These are phyloP conservation scores for Dipodomys spectabilis DNA, from an alignment of 2,113 vertebrate genomes.

Conservation along the genomic window DNA sequence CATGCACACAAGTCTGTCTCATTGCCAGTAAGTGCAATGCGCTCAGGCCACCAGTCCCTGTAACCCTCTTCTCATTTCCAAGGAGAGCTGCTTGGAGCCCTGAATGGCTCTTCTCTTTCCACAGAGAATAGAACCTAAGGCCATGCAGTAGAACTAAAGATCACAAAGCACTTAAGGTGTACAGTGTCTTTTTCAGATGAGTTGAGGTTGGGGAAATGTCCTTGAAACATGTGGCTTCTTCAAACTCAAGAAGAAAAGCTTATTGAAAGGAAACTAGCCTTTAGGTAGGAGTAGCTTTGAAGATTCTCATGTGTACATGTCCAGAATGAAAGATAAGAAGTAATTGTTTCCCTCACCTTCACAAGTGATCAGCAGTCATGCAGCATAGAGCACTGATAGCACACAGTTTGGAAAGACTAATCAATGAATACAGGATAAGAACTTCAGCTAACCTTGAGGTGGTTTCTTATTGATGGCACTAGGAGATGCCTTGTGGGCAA, in stretches of 20 bases:
- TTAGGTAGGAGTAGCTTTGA: neutral
- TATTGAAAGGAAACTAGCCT: conserved; percentile 26
- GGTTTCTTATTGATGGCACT: conserved; percentile 78
- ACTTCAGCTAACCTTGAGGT: conserved; percentile 66
- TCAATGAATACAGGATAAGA: conserved; percentile 70
- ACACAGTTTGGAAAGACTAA: conserved; percentile 77
- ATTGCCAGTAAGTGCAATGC: neutral
- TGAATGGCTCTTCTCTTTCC: conserved; percentile 15
- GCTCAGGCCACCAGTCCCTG: neutral
- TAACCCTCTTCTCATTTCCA: neutral
- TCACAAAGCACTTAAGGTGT: neutral
- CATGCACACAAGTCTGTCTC: conserved; percentile 25
- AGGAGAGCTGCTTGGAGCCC: neutral
- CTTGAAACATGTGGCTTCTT: conserved; percentile 40
- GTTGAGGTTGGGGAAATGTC: neutral
- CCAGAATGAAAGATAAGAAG: conserved; percentile 31
- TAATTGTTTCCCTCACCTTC: conserved; percentile 60
- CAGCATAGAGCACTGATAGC: conserved; percentile 71
- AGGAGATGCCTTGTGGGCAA: conserved; percentile 79
- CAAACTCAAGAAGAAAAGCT: conserved; percentile 38
- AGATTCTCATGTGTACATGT: conserved; percentile 32
- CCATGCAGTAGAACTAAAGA: neutral
- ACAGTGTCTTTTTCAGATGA: neutral
- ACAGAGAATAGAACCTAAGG: neutral
- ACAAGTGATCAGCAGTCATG: conserved; percentile 58